A percentile compares a stretch with the other conserved stretches of the same genome.
Conservation (phyloP, 2,888 invertebrate genomes). For the Muscina levida region DNA sequence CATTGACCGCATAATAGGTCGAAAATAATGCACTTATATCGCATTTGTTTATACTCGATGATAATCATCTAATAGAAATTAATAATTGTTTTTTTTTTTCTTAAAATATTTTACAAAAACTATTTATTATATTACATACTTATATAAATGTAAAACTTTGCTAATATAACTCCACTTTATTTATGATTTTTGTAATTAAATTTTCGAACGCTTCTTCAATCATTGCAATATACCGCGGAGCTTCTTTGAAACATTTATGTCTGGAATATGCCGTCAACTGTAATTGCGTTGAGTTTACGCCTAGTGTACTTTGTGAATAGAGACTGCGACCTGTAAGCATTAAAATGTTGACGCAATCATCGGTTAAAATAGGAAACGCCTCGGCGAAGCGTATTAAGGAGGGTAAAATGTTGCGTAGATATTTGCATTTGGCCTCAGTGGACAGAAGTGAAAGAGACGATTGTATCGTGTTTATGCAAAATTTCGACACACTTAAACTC, state of each 20-base stretch:
- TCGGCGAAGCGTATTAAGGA: conserved; percentile 92
- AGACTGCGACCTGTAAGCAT: conserved; percentile 92
- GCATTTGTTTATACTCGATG: too few relatives aligned
- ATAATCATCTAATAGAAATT: too few relatives aligned
- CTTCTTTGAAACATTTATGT: conserved; percentile 74
- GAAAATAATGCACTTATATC: too few relatives aligned
- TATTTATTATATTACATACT: too few relatives aligned
- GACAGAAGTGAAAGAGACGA: conserved; percentile 90
- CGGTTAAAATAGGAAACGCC: conserved; percentile 94
- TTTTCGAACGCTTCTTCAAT: conserved; percentile 77
- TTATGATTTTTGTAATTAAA: conserved; percentile 83
- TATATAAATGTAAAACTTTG: too few relatives aligned
- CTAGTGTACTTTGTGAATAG: conserved; percentile 90
- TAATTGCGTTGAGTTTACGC: conserved; percentile 81
- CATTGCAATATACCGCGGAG: conserved; percentile 76
- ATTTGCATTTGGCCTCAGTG: conserved; percentile 87
- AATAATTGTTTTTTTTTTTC: too few relatives aligned
- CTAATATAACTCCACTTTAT: conserved; percentile 85
- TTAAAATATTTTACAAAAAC: too few relatives aligned
- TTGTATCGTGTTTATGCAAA: conserved; percentile 92
- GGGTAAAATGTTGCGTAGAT: conserved; percentile 92
- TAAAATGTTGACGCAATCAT: conserved; percentile 92
- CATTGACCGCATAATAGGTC: too few relatives aligned
- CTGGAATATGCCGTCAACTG: conserved; percentile 74
- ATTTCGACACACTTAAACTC: conserved; percentile 92